Evolutionary conservation across 2,888 invertebrate genomes (phyloP).

Genomic region (Nemoura dubitans): DNA sequence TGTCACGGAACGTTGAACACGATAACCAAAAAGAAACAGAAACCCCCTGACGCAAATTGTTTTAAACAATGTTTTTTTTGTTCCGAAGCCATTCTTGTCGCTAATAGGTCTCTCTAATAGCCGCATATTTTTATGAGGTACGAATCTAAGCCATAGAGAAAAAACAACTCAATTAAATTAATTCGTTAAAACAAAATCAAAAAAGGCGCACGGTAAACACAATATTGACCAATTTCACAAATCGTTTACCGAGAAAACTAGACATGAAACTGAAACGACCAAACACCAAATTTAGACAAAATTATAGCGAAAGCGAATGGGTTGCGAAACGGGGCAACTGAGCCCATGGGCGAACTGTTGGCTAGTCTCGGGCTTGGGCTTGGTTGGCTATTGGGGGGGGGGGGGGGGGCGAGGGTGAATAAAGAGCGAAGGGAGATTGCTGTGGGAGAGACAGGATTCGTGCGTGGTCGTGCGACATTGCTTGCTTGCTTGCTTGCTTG

Average conservation of each 20-base stretch:
- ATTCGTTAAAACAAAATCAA: neutral
- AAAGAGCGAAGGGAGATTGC: constrained; percentile 37
- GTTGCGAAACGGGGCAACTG: neutral
- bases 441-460: neutral
- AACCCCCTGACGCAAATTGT: neutral
- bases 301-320: neutral
- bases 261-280: no score
- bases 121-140: neutral
- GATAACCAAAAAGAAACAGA: neutral
- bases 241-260: no score
- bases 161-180: neutral
- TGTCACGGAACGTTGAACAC: neutral
- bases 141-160: neutral
- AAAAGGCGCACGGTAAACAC: neutral
- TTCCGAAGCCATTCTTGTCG: neutral
- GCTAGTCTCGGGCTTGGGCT: neutral
- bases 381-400: constrained; percentile 52
- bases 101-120: neutral
- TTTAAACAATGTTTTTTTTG: neutral
- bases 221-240: neutral
- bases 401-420: constrained; percentile 51
- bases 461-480: neutral
- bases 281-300: neutral
- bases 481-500: neutral
- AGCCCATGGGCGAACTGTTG: neutral